Base-by-base conservation (phyloP, 2,113 vertebrate genomes). In the Phasianus colchicus region DNA sequence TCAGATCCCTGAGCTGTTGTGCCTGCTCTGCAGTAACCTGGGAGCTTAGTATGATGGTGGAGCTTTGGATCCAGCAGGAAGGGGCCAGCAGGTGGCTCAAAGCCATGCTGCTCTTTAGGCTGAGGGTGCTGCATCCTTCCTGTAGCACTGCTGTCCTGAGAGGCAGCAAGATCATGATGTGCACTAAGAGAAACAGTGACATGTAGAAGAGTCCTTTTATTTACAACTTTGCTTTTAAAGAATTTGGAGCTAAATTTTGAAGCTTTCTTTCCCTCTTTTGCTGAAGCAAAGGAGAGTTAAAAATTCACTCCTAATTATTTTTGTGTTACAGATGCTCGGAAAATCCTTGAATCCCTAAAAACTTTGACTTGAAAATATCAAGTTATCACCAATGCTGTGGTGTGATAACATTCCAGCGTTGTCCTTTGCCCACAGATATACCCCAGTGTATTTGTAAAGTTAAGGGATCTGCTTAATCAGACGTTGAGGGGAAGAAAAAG, bases 191-290 rank as follows among this genome's bases (percentile, higher is more conserved):
- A 50, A 78, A 73, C 17, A 40, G 3, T 19, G 60, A 38, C 79
- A 82, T 85, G 71, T 48, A 82, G 84, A 83, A 90, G 64, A 60
- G 80, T 74, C 13, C 29, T 92, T 94, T 42, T 71, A 40, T 74
- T 89, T 93, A 67, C 82, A 89, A 9, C 2, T 10, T 73, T 0
- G 0, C 34, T 64, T 83, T 55, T 47, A 52, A 83, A 48, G 83
- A 74, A 43, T 45, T 24, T 64, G 57, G 30, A 88, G 29, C 40
- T 88, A 7, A 6, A 7, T 83, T 88, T 93, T 86, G 74, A 87
- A 87, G 42, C 36, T 32, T 92, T 82, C 57, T 11, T 18, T 10
- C 10, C 20, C 67, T 34, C 60, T 80, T 19, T 74, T 34, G 17
- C 3, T 79, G 70, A 82, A 82, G 18, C 1, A 6, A 36, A 36